Base-by-base conservation (phyloP, 2,113 vertebrate species). In the Sterrhoptilus dennistouni region DNA sequence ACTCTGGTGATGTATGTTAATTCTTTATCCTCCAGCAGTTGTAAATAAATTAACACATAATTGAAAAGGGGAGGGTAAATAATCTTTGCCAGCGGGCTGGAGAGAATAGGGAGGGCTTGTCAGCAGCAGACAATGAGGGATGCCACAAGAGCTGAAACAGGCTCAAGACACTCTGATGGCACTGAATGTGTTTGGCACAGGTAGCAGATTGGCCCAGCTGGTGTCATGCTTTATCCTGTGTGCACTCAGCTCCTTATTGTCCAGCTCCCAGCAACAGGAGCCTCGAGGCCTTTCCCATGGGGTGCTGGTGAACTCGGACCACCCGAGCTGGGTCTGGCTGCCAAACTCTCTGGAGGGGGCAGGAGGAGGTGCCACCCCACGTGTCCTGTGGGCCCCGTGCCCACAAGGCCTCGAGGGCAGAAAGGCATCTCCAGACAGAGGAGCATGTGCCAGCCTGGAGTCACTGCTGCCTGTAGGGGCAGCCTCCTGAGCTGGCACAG, bases 261-360 rank as follows among this genome's bases (percentile, higher is more conserved):
- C 66, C 90, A 96, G 12, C 87, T 95, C 96, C 95, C 85, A 76
- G 95, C 92, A 96, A 92, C 94, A 75, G 93, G 38, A 93, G 68
- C 40, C 82, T 90, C 1, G 4, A 79, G 90, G 86, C 86, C 91
- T 95, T 97, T 97, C 95, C 93, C 95, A 92, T 90, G 94, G 64
- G 45, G 50, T 54, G 65, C 91, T 83, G 57, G 4, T 63, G 54
- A 92, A 21, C 64, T 54, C 5, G 0, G 89, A 92, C 93, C 94
- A 92, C 93, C 95, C 42, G 20, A 90, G 72, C 64, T 83, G 21
- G 38, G 36, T 38, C 66, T 2, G 8, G 57, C 88, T 96, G 96
- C 93, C 95, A 96, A 47, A 52, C 60, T 66, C 52, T 38, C 38
- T 83, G 86, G 68, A 47, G 72, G 56, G 82, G 66, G 60, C 56